Evolutionary conservation across 1,140 invertebrate species (phyloP), one percentile per base, ranked within the genome.

Genomic region (Drosophila sproati): DNA sequence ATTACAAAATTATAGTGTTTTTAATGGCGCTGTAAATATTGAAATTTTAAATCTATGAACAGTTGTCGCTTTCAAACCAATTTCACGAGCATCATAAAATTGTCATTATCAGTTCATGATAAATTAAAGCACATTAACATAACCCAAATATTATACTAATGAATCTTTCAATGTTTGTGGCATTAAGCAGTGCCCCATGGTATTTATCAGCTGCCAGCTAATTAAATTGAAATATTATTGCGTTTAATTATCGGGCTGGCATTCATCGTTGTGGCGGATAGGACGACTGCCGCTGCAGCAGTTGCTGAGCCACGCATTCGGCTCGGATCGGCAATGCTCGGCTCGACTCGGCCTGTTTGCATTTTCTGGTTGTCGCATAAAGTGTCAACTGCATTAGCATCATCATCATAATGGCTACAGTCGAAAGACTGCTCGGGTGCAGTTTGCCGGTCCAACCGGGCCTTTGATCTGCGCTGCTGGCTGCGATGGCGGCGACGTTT

Each of bases 361-460:
- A 70, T 77, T 86, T 50, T 55, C 59, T 48, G 51, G 32, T 31
- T 37, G 35, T 68, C 73, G 62, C 82, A 86, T 86, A 81, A 85
- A 85, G 81, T 86, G 82, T 86, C 82, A 86, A 86, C 82, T 86
- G 82, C 82, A 86, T 86, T 86, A 86, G 82, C 82, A 72, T 86
- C 82, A 81, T 81, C 78, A 78, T 81, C 78, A 78, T 78, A 86
- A 78, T 86, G 80, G 71, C 75, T 81, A 86, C 78, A 85, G 70
- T 78, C 72, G 77, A 41, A 37, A 82, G 45, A 64, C 55, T 66
- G 61, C 43, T 54, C 61, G 61, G 60, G 60, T 50, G 61, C 54
- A 45, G 51, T 8, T 6, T 47, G 68, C 20, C 57, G 7, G 39
- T 51, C 43, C 60, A 20, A 64, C 61, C 50, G 54, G 62, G 71